Base-by-base conservation (phyloP, 2,797 vertebrate species). In the Sylvilagus floridanus region DNA sequence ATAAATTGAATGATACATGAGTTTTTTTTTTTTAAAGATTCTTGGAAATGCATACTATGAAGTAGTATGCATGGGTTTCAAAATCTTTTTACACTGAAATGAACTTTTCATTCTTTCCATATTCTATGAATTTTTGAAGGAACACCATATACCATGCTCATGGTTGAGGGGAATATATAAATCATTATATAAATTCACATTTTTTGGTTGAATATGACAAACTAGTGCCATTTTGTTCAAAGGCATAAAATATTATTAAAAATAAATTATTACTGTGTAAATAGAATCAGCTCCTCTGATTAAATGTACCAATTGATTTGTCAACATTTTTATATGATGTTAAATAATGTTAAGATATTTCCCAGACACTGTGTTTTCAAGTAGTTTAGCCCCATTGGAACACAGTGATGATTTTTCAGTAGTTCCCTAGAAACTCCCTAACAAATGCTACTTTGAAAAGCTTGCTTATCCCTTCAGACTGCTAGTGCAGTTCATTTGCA, bases 401-500 rank as follows among this genome's bases (percentile, higher is more conserved):
- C 0, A 73, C 11, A 66, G 16, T 88, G 26, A 69, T 76, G 91
- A 63, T 11, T 87, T 57, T 88, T 78, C 42, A 24, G 73, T 28
- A 54, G 5, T 73, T n/a, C 10, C 57, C 12, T 84, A 66, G 50
- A 82, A 17, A 81, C 1, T 63, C 2, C 7, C 72, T 62, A 26
- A 28, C 63, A 87, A 90, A 91, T 84, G 22, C 30, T 42, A 89
- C 8, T 95, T 92, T 88, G 37, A 89, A 94, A 69, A 93, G 2
- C 30, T 81, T 60, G 52, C 5, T 89, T 77, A 78, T 35, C 1
- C 24, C 50, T 88, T 78, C 21, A 62, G 47, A 26, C 21, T n/a
- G 68, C 63, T 60, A 52, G 6, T 13, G 9, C 28, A 68, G 62
- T 22, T 21, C 52, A 84, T 90, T 50, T 85, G 28, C 66, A 63